These are phyloP conservation scores for Lycorma delicatula DNA, from an alignment of 1,140 invertebrate genomes.

Conservation along the genomic window DNA sequence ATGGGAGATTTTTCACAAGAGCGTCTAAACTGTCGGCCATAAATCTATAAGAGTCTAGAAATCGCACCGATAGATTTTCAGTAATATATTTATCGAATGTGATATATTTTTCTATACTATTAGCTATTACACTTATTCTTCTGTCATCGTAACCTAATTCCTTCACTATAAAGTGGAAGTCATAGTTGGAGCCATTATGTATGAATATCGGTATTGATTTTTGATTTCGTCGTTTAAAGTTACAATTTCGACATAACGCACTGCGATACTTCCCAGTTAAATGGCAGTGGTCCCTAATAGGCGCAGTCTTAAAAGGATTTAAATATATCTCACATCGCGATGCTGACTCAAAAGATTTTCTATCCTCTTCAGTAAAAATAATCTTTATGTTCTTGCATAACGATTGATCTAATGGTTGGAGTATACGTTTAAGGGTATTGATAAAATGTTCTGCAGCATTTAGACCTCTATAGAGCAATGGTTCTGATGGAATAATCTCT, in stretches of 20 bases:
- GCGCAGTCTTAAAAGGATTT: not conserved
- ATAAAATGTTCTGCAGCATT: constrained; percentile 5
- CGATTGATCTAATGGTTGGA: not conserved
- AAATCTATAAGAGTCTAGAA: constrained; percentile 14
- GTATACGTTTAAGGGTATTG: not conserved
- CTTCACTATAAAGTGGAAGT: constrained; percentile 12
- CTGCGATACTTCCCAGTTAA: constrained; percentile 3
- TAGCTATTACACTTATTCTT: constrained; percentile 8
- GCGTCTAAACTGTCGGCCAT: not conserved
- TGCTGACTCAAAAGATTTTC: not conserved
- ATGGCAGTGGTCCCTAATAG: constrained; percentile 9
- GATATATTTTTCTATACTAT: constrained; percentile 14
- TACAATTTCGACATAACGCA: constrained; percentile 2
- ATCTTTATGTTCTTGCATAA: not conserved
- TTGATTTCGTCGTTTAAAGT: constrained; percentile 7
- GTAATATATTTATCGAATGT: constrained; percentile 10
- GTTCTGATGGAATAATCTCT: constrained; percentile 3
- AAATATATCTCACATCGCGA: constrained; percentile 7
- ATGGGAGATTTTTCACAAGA: constrained; percentile 10
- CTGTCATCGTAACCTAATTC: constrained; percentile 7
- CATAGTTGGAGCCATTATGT: constrained; percentile 13
- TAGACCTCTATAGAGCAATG: constrained; percentile 8
- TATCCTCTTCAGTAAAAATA: constrained; percentile 1
- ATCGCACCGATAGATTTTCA: constrained; percentile 4
- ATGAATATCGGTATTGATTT: constrained; percentile 4